Base-by-base conservation (phyloP, 2,113 vertebrate species). In the Muntiacus reevesi region DNA sequence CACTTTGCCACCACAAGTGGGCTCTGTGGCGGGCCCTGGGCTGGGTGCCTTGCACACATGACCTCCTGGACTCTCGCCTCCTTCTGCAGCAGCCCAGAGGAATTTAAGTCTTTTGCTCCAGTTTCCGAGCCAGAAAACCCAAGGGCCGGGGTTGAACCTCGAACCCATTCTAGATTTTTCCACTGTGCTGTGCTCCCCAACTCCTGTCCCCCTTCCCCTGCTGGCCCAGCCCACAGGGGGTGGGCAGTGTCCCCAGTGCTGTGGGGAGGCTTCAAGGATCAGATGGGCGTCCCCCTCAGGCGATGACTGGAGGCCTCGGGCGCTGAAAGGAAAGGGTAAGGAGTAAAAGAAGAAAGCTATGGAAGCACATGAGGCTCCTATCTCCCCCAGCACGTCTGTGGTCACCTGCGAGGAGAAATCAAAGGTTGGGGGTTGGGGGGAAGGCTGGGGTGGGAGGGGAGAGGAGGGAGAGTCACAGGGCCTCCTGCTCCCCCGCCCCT, bases 381-480 rank as follows among this genome's bases (percentile, higher is more conserved):
- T n/a, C 62, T 95, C 54, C 84, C 36, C 40, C 45, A 16, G 83
- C 50, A 3, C 64, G 57, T 21, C 25, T 88, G 45, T 5, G 11
- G 21, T 95, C 89, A 97, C 97, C 98, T 98, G 98, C 67, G 83
- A 98, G 98, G 97, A 98, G 98, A 98, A 98, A 98, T 62, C 98
- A 97, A 93, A 98, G 91, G 94, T 74, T 82, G 95, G 83, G 83
- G 64, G 89, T 67, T 40, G 74, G 74, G 60, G 94, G 87, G 71
- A 45, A 87, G 90, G 89, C 60, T 79, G 54, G 93, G 84, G 74
- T 30, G 67, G 94, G 62, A 91, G 94, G 78, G 96, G 96, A 98
- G 96, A 96, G 96, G 96, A 92, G 87, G 94, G 95, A 95, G 87
- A 97, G 92, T 97, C 85, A 89, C 43, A 47, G 97, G 98, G 97